Evolutionary conservation across 2,888 invertebrate species (phyloP).

Genomic region (Pyralis farinalis): DNA sequence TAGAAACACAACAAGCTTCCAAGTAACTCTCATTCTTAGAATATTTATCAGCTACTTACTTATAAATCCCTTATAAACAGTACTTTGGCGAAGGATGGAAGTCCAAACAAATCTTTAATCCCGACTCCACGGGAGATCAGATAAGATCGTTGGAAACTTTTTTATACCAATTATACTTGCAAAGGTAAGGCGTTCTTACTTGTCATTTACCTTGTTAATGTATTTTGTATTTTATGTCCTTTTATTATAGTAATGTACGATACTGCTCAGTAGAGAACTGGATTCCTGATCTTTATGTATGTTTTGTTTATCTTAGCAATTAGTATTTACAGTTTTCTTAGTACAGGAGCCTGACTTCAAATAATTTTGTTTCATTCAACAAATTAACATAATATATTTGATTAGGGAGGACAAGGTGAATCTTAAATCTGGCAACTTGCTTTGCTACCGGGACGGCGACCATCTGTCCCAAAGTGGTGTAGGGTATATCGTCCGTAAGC

Average conservation of each 20-base stretch:
- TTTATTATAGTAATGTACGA: not conserved
- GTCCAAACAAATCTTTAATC: slow-evolving; percentile 5
- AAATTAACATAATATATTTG: too few relatives aligned
- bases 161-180: slow-evolving; percentile 7
- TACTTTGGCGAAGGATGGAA: slow-evolving; percentile 2
- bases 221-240: not conserved
- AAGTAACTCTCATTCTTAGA: too few relatives aligned
- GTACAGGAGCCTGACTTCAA: too few relatives aligned
- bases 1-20: too few relatives aligned
- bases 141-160: slow-evolving; percentile 3
- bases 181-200: not conserved
- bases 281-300: not conserved
- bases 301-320: not conserved
- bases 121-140: not conserved
- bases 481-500: too few relatives aligned
- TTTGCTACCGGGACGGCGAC: too few relatives aligned
- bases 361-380: too few relatives aligned
- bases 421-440: too few relatives aligned
- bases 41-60: too few relatives aligned
- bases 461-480: too few relatives aligned
- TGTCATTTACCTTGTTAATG: not conserved
- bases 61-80: not conserved
- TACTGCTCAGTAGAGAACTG: not conserved
- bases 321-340: too few relatives aligned
- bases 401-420: too few relatives aligned